Conservation (phyloP, 2,888 invertebrate species). For the Xestobium rufovillosum region DNA sequence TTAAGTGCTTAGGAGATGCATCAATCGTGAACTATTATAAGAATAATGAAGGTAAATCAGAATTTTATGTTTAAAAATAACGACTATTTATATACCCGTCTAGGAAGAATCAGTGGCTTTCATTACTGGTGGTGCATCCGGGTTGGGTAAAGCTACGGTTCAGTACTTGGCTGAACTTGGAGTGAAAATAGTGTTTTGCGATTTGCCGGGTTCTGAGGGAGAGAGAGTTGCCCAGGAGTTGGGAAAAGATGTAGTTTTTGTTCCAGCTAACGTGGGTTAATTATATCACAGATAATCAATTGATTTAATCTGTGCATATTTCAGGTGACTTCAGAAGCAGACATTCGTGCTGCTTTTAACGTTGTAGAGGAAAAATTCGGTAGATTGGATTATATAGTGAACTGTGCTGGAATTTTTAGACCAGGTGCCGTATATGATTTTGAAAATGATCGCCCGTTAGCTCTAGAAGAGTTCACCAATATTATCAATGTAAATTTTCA, state of each 20-base stretch:
- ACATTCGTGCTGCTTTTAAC: slow-evolving; percentile 67
- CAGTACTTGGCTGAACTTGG: slow-evolving; percentile 79
- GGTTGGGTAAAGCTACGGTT: slow-evolving; percentile 85
- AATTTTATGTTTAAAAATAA: too few relatives aligned
- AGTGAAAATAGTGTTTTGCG: slow-evolving; percentile 79
- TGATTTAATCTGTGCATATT: too few relatives aligned
- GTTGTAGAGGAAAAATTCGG: slow-evolving; percentile 74
- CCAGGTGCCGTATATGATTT: slow-evolving; percentile 87
- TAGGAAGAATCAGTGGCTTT: slow-evolving; percentile 83
- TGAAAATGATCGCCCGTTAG: slow-evolving; percentile 66
- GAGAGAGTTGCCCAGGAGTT: slow-evolving; percentile 65
- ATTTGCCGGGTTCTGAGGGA: slow-evolving; percentile 79
- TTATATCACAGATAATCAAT: too few relatives aligned
- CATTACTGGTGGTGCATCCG: slow-evolving; percentile 95
- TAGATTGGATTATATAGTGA: slow-evolving; percentile 75
- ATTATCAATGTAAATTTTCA: slow-evolving; percentile 59
- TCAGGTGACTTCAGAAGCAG: slow-evolving; percentile 76
- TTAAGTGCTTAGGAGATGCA: too few relatives aligned
- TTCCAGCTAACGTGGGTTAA: slow-evolving; percentile 66
- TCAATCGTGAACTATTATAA: too few relatives aligned
- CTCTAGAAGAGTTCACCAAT: slow-evolving; percentile 64
- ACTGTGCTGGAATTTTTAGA: slow-evolving; percentile 89
- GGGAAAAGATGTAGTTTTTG: slow-evolving; percentile 62
- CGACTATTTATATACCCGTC: too few relatives aligned
- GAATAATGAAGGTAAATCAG: too few relatives aligned